Evolutionary conservation across 2,888 invertebrate genomes (phyloP).

Genomic region (Zele albiditarsus): DNA sequence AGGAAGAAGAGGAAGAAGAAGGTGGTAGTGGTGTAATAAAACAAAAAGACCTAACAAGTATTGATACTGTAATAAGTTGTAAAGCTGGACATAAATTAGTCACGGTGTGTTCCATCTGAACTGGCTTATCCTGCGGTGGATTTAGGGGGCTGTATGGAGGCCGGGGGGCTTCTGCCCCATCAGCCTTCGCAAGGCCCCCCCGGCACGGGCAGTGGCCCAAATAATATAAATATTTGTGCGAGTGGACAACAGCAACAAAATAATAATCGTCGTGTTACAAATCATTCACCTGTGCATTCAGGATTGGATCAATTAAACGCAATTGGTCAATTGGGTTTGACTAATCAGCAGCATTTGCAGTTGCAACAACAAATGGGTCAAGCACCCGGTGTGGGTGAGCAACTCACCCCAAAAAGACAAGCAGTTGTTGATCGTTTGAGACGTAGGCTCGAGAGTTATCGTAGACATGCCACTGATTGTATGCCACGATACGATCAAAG

Average conservation of each 20-base stretch:
- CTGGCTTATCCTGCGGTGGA: constrained; percentile 74
- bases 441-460: constrained; percentile 90
- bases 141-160: constrained; percentile 86
- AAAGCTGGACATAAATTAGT: constrained; percentile 26
- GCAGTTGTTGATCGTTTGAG: constrained; percentile 89
- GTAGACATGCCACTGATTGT: constrained; percentile 88
- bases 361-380: constrained; percentile 72
- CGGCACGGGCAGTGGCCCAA: constrained; percentile 64
- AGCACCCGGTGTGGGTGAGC: constrained; percentile 76
- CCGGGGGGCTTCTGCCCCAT: constrained; percentile 82
- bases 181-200: constrained; percentile 78
- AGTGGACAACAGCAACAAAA: constrained; percentile 47
- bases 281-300: constrained; percentile 58
- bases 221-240: constrained; percentile 41
- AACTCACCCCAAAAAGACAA: constrained; percentile 85
- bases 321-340: constrained; percentile 58
- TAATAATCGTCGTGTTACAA: constrained; percentile 50
- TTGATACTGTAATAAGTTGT: constrained; percentile 49
- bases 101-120: constrained; percentile 73
- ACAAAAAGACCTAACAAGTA: constrained; percentile 43
- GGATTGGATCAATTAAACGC: constrained; percentile 58
- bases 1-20: constrained; percentile 50
- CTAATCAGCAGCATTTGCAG: constrained; percentile 64
- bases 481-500: constrained; percentile 92
- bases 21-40: constrained; percentile 13